Base-by-base conservation (phyloP, 1,140 invertebrate species). In the Mylabris phalerata region DNA sequence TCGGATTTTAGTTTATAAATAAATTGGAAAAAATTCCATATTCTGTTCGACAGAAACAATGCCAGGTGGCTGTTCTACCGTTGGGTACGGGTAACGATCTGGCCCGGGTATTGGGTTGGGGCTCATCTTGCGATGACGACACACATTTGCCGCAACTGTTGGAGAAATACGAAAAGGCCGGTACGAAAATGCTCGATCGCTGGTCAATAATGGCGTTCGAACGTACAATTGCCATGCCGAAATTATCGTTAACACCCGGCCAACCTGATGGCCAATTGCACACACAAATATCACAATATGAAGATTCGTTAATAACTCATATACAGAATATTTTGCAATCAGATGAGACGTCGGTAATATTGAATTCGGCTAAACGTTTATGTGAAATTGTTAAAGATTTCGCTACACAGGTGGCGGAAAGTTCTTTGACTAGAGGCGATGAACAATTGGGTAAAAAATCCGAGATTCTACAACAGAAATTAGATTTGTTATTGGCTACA, bases 181-280 rank as follows among this genome's bases (percentile, higher is more conserved):
- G 93, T 61, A 95, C 93, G 42, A 97, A 96, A 78, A 95, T 97
- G 87, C 78, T 98, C 27, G 95, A 98, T 90, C 95, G 69, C 90
- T 95, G 92, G 70, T 69, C 67, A 42, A 67, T 71, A 24, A 69
- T 71, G 67, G 90, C 91, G 2, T 95, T 92, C 68, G 87, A 90
- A 73, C 81, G 87, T 32, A 82, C 83, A 42, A 81, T 90, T 64
- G 80, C 84, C 5, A 74, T 85, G 54, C 76, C 78, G 10, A 84
- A 81, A 70, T 75, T 78, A 67, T 81, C 78, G 19, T 70, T 81
- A 49, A 82, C 78, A 57, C 73, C 66, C 38, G 75, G 69, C 7
- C 79, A 77, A 62, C 71, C 75, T 9, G 79, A 82, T 19, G 75
- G 71, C 27, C 63, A 71, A 50, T 61, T 80, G 24, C 78, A 75